phyloP scores from a whole-genome alignment of 2,113 vertebrate species.

The human region DNA sequence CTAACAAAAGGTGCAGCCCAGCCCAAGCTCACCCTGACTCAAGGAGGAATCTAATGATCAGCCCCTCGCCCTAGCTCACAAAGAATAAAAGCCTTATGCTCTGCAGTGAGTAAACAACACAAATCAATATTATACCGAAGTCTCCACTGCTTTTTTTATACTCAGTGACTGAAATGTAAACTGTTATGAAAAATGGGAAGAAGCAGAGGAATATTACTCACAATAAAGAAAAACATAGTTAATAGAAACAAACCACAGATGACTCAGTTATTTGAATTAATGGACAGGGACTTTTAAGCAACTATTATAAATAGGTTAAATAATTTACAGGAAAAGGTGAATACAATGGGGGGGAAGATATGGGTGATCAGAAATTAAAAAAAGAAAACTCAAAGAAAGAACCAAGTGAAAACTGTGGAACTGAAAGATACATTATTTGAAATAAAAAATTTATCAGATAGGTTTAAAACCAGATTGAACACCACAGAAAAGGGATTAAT shows the following conservation, averaged over 20 bases:
- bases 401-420: neutral
- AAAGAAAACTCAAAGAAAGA: neutral
- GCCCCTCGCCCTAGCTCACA: neutral
- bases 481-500: neutral
- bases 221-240: slow-evolving; percentile 29
- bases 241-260: slow-evolving; percentile 12
- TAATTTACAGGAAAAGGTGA: neutral
- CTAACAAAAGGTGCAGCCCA: neutral
- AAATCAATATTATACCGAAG: neutral
- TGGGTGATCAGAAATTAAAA: neutral
- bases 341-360: neutral
- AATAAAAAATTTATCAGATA: neutral
- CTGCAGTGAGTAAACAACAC: neutral
- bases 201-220: neutral
- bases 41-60: neutral
- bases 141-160: neutral
- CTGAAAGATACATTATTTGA: neutral
- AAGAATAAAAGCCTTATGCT: neutral
- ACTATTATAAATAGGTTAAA: neutral
- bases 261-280: neutral
- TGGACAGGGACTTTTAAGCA: neutral
- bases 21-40: neutral
- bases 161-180: neutral
- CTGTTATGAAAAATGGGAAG: neutral
- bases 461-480: neutral